A percentile compares a stretch with the other conserved stretches of the same genome.
phyloP scores from a whole-genome alignment of 2,888 invertebrate species.

The Physocephala rufipes region DNA sequence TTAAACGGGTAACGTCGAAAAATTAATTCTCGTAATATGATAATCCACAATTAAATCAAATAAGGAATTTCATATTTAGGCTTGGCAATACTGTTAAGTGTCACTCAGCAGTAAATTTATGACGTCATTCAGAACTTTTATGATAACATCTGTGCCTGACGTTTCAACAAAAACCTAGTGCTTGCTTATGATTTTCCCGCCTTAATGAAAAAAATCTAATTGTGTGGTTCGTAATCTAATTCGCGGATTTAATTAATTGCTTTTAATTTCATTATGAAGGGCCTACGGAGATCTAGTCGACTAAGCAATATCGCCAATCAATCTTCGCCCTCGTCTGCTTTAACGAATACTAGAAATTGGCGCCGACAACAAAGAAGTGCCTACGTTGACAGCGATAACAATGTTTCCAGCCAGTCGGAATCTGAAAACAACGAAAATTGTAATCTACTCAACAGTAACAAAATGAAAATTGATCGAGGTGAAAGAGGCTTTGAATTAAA shows the following conservation, averaged over 20 bases:
- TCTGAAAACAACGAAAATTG: slow-evolving; percentile 58
- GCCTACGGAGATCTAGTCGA: slow-evolving; percentile 60
- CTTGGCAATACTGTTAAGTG: slow-evolving; percentile 17
- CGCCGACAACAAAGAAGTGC: slow-evolving; percentile 49
- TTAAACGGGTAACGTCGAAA: too few relatives aligned
- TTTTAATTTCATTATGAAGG: slow-evolving; percentile 52
- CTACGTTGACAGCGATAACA: slow-evolving; percentile 51
- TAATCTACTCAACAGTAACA: slow-evolving; percentile 52
- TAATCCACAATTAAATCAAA: not conserved
- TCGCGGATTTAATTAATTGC: not conserved
- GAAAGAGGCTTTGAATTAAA: slow-evolving; percentile 43
- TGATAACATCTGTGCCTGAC: slow-evolving; percentile 28
- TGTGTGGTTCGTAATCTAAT: too few relatives aligned
- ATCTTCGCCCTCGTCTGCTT: slow-evolving; percentile 42
- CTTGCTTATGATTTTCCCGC: not conserved
- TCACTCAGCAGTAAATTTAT: not conserved
- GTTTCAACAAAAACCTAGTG: not conserved
- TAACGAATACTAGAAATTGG: slow-evolving; percentile 52
- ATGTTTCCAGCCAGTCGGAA: slow-evolving; percentile 46
- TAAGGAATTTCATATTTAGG: not conserved
- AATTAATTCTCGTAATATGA: not conserved
- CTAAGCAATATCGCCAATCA: slow-evolving; percentile 54
- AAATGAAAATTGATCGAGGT: not conserved
- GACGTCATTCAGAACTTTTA: too few relatives aligned
- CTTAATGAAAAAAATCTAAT: not conserved